These are phyloP conservation scores for Heliocidaris tuberculata DNA, from an alignment of 35 echinoderm and acorn worm genomes.

Conservation along the genomic window DNA sequence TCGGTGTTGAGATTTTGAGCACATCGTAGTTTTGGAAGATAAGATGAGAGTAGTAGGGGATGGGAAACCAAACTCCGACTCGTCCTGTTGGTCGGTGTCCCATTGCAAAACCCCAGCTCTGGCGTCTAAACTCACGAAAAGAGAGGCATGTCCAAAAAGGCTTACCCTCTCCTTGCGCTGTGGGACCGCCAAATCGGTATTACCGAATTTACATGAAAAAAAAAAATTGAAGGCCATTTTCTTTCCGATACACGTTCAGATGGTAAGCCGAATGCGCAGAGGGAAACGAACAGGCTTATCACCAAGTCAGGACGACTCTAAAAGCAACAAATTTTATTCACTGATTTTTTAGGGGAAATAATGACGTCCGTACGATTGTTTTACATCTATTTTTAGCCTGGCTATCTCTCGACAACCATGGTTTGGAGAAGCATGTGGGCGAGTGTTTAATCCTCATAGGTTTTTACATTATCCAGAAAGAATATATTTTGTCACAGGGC, in stretches of 20 bases:
- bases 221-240: neutral
- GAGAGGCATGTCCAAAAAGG: neutral
- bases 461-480: neutral
- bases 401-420: neutral
- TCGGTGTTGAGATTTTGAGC: neutral
- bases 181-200: conserved; percentile 2
- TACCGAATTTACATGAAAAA: neutral
- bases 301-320: neutral
- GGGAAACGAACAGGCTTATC: neutral
- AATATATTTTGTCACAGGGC: neutral
- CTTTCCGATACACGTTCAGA: conserved; percentile 10
- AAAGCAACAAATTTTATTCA: neutral
- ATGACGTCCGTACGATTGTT: neutral
- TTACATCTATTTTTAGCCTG: neutral
- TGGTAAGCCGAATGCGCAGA: neutral
- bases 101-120: conserved; percentile 15
- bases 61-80: conserved; percentile 20
- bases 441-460: neutral
- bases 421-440: neutral
- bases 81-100: conserved; percentile 21
- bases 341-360: conserved; percentile 5
- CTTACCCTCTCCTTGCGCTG: neutral
- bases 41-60: neutral
- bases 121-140: neutral
- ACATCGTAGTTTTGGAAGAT: neutral